A percentile compares a stretch with the other conserved stretches of the same genome.
Evolutionary conservation across 2,888 invertebrate genomes (phyloP).

Genomic region (Thymelicus lineola): DNA sequence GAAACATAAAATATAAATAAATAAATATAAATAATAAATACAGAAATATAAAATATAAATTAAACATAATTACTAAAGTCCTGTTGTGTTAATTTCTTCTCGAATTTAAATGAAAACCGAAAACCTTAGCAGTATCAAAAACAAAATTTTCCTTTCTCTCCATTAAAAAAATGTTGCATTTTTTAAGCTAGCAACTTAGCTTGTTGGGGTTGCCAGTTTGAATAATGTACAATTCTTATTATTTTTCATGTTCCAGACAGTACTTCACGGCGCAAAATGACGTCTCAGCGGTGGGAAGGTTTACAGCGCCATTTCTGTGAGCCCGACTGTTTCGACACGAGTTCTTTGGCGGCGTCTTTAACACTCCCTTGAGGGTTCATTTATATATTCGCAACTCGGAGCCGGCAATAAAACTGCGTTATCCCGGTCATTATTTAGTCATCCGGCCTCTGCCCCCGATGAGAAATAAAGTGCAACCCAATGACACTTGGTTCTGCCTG

Average conservation of each 20-base stretch:
- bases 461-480: constrained; percentile 78
- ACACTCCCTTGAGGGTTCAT: constrained; percentile 83
- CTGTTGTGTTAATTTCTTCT: no score
- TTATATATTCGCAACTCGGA: constrained; percentile 84
- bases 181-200: constrained; percentile 33
- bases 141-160: constrained; percentile 1
- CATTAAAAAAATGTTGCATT: constrained; percentile 24
- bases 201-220: constrained; percentile 32
- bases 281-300: constrained; percentile 77
- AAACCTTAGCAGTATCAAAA: not conserved
- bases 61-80: no score
- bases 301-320: constrained; percentile 80
- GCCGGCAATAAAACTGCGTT: constrained; percentile 83
- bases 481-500: constrained; percentile 57
- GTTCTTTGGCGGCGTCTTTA: constrained; percentile 82
- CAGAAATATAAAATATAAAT: no score
- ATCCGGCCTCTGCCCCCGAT: constrained; percentile 67
- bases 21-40: no score
- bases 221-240: constrained; percentile 52
- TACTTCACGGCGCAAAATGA: constrained; percentile 71
- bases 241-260: constrained; percentile 65
- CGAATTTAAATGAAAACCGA: no score
- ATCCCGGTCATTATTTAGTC: constrained; percentile 85
- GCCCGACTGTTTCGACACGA: constrained; percentile 79
- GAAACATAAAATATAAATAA: no score